phyloP scores from a whole-genome alignment of 2,113 vertebrate genomes.

The Pogonocichla stellata region DNA sequence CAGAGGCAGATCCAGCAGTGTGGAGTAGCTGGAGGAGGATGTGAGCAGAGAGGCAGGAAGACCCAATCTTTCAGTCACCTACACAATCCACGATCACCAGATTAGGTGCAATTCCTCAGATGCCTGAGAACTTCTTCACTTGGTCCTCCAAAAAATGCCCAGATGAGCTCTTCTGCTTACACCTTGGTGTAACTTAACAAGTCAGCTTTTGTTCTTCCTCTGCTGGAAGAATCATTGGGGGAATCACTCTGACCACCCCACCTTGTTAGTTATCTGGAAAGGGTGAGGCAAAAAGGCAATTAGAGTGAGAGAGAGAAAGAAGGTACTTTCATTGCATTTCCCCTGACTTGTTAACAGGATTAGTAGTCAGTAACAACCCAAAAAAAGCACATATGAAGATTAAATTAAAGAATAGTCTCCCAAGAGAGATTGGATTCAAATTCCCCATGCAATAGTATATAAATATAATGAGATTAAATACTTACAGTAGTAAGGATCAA shows the following conservation, averaged over 20 bases:
- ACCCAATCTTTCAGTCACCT: neutral
- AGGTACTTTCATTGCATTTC: neutral
- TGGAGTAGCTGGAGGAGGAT: neutral
- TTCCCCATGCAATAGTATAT: neutral
- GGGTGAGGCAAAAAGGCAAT: neutral
- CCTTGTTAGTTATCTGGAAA: neutral
- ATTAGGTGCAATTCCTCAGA: neutral
- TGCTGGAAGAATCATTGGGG: neutral
- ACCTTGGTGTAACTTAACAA: neutral
- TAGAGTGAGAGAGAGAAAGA: neutral
- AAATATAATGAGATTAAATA: conserved; percentile 18
- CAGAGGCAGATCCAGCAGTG: neutral
- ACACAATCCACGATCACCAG: neutral
- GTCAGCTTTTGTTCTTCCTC: neutral
- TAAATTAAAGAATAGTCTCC: neutral
- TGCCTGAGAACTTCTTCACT: neutral
- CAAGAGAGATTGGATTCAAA: neutral
- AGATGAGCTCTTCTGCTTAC: neutral
- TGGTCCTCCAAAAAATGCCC: neutral
- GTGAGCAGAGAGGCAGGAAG: neutral
- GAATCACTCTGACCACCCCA: neutral
- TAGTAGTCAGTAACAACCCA: neutral
- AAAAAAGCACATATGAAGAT: neutral
- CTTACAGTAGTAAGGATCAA: neutral
- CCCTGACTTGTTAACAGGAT: neutral